Base-by-base conservation (phyloP, 30 jellyfish, hydroid and myxozoan genomes). In the Sanderia malayensis region DNA sequence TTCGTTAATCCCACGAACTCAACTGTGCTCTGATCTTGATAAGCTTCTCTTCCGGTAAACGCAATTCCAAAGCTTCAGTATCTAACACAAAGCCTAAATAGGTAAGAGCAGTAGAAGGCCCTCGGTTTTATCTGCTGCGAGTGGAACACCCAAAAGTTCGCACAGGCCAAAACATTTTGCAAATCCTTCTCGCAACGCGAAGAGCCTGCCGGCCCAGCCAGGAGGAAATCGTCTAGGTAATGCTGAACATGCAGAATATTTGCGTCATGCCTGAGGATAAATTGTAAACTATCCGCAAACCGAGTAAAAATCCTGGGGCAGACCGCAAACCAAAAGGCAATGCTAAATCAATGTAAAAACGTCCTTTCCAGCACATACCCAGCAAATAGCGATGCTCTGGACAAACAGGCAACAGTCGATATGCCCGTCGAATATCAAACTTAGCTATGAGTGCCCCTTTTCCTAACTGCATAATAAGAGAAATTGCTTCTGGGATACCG, bases 401-500 rank as follows among this genome's bases (percentile, higher is more conserved):
- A 60, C 67, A 31, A 1, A 79, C 23, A 2, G 92, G 88, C 49
- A 69, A 2, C 0, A 69, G 44, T 19, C 89, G 73, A 58, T 77
- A 77, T 1, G 89, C 89, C 32, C 89, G 74, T 25, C 67, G 85
- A 20, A 77, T 37, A 21, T 77, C 89, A 49, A 79, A 67, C 45
- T 79, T 77, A 13, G 89, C 89, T 24, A 77, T 32, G 13, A 77
- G 58, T 25, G 74, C 68, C 30, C 86, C 86, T 63, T 62, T 33
- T 2, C 86, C 86, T 31, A 77, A 24, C 1, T 6, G n/a, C 17
- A 77, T 47, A 63, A 77, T 66, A 34, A 45, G 61, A 11, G 30
- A 1, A 29, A 77, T 65, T 26, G 89, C 89, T 4, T 83, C 86
- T 3, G 85, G n/a, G 23, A 77, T 24, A 13, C 89, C 89, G 33